Evolutionary conservation across 2,888 invertebrate genomes (phyloP), one percentile per base, ranked within the genome.

Genomic region (Meghimatium bilineatum): DNA sequence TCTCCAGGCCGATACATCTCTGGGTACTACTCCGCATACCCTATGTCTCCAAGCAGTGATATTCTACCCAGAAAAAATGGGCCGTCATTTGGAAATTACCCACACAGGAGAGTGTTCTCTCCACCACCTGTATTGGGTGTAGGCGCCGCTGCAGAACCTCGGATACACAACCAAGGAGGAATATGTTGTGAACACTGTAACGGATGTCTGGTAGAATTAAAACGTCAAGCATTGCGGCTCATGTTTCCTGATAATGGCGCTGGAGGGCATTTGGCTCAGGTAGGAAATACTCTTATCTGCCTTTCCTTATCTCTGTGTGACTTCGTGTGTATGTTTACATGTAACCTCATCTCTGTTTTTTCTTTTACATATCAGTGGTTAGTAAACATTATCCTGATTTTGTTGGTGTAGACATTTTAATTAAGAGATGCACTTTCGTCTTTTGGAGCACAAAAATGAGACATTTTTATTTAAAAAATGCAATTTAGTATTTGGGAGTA

Each of bases 131-230:
- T 49, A 34, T 60, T 80, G 38, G 85, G 84, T 63, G 52, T 80
- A n/a, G 80, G 82, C 8, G 29, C 79, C 14, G 84, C 81, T 29
- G 78, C 77, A 29, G 85, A 83, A 63, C 72, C 83, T 20, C 60
- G 76, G 67, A 80, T 81, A 20, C 77, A 82, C 36, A 77, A 82
- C 36, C 89, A 87, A 78, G 88, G 89, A 60, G 90, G 91, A 38
- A 88, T 90, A 66, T 88, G 89, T 84, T 92, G 91, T 87, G 90
- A 91, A 84, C 90, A 90, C 56, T 92, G 91, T 85, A 91, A 90
- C 85, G 89, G 89, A 72, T 90, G 91, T 84, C 88, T 92, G 44
- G 85, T 91, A 80, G 90, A 91, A 72, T 87, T 92, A 29, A 91
- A 92, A 82, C 87, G 91, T 20, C 91, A 91, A 76, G 91, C 91